Evolutionary conservation across 2,797 vertebrate genomes (phyloP).

Genomic region (Hemibagrus guttatus): DNA sequence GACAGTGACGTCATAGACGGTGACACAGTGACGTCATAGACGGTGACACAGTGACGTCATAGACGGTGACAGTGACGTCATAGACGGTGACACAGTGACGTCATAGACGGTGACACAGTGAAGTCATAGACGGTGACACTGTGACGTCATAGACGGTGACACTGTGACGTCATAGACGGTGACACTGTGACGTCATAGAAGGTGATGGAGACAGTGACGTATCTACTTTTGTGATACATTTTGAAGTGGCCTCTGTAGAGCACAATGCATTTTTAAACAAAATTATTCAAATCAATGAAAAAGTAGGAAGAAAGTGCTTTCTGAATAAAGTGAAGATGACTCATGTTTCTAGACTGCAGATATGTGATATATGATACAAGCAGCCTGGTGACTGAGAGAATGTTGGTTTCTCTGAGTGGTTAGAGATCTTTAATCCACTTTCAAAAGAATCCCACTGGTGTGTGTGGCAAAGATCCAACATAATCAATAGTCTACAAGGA

Average conservation of each 20-base stretch:
- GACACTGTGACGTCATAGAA: too few species aligned
- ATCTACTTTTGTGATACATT: neutral
- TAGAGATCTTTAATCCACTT: neutral
- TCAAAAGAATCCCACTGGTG: neutral
- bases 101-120: too few species aligned
- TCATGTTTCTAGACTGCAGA: neutral
- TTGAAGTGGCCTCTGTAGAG: neutral
- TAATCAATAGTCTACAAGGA: slow-evolving; percentile 26
- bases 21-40: too few species aligned
- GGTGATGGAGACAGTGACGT: neutral
- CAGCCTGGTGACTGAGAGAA: neutral
- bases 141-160: too few species aligned
- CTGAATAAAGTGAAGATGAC: neutral
- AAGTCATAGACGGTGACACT: too few species aligned
- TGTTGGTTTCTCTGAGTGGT: slow-evolving; percentile 11
- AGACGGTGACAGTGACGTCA: too few species aligned
- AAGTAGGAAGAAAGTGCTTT: neutral
- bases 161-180: too few species aligned
- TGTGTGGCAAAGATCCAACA: slow-evolving; percentile 20
- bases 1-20: too few species aligned
- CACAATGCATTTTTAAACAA: neutral
- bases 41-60: too few species aligned
- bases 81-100: too few species aligned
- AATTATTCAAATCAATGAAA: neutral
- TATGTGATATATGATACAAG: slow-evolving; percentile 6